phyloP scores from a whole-genome alignment of 1,140 invertebrate genomes.

The Drosophila parvula region DNA sequence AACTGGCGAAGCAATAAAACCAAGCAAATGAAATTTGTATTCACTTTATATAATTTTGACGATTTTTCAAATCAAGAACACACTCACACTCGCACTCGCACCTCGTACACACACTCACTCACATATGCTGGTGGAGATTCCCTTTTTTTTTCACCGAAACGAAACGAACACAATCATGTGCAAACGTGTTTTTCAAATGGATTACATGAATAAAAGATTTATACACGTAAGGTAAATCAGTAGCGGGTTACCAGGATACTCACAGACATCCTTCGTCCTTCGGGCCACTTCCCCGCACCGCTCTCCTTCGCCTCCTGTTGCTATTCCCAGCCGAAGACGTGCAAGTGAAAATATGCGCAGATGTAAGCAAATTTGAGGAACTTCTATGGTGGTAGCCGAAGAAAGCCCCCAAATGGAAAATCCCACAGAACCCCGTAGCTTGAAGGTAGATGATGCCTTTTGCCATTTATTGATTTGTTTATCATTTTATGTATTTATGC shows the following conservation, averaged over 20 bases:
- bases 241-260: constrained; percentile 76
- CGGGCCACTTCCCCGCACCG: constrained; percentile 17
- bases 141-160: constrained; percentile 37
- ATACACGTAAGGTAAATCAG: constrained; percentile 81
- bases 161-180: constrained; percentile 80
- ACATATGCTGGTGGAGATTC: constrained; percentile 40
- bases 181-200: constrained; percentile 81
- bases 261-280: constrained; percentile 28
- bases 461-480: constrained; percentile 76
- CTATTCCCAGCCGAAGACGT: constrained; percentile 49
- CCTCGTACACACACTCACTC: background rate
- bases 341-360: constrained; percentile 77
- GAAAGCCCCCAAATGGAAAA: constrained; percentile 55
- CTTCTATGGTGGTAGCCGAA: constrained; percentile 6
- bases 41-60: constrained; percentile 82
- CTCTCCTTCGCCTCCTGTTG: background rate
- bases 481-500: constrained; percentile 56
- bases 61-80: constrained; percentile 77
- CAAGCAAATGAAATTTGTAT: constrained; percentile 80
- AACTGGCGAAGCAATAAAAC: constrained; percentile 67
- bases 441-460: constrained; percentile 46
- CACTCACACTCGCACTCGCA: constrained; percentile 30
- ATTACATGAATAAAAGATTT: constrained; percentile 83
- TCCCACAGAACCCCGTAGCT: constrained; percentile 33
- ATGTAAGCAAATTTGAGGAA: constrained; percentile 69